Conservation (phyloP, 2,113 vertebrate genomes). For the Corynorhinus townsendii region DNA sequence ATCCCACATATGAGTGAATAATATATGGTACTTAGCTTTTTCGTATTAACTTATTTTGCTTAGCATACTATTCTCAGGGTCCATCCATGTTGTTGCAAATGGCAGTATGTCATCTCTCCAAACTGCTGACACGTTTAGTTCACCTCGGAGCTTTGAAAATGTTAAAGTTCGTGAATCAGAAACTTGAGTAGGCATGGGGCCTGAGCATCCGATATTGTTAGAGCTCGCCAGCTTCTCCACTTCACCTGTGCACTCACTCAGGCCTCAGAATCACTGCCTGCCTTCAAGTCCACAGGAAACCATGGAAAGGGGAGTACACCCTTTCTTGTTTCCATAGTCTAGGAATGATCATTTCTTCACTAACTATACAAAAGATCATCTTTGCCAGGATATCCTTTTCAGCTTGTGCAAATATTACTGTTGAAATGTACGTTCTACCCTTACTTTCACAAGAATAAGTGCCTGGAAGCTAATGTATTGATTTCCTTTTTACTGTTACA, state of each 20-base stretch:
- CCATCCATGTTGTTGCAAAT: not conserved
- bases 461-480: not conserved
- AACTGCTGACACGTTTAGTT: not conserved
- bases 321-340: not conserved
- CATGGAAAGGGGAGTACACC: not conserved
- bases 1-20: not conserved
- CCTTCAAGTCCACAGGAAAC: not conserved
- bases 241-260: not conserved
- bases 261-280: not conserved
- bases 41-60: not conserved
- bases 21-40: not conserved
- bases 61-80: not conserved
- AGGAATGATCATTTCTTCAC: not conserved
- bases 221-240: not conserved
- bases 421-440: not conserved
- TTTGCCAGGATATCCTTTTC: not conserved
- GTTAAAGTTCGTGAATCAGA: not conserved
- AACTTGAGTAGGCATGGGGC: not conserved
- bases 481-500: not conserved
- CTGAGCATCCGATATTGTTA: not conserved
- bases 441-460: not conserved
- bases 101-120: not conserved
- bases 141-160: slow-evolving; percentile 15
- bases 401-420: not conserved
- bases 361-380: not conserved